Evolutionary conservation across 1,140 invertebrate genomes (phyloP), one percentile per base, ranked within the genome.

Genomic region (Lethocerus indicus): DNA sequence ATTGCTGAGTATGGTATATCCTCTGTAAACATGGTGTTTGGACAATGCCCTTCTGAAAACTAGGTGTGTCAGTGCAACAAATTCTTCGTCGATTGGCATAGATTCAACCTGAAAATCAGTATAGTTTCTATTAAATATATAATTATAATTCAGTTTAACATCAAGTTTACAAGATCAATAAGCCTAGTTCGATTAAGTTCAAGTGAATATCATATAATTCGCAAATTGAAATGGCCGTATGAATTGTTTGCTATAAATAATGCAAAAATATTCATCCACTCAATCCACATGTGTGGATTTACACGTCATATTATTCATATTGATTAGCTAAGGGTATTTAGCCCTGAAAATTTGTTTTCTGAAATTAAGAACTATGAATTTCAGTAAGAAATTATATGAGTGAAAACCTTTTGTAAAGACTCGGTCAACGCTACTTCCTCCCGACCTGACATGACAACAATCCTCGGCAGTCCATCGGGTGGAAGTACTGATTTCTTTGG

Each of bases 71-170:
- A 54, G 25, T 18, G 47, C 29, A 13, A 50, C 40, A 29, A 50
- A 50, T 29, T 54, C 44, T 47, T 54, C 55, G 55, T 79, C 75
- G 3, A 54, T 50, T 13, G 68, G 94, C 28, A 41, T 42, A 2
- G 47, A 16, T 26, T 42, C 42, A 1, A 48, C 24, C 47, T 48
- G 36, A 23, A 48, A 25, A 37, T 39, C 5, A 12, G 20, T 27
- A 28, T 28, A n/a, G 32, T 9, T 24, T 13, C 3, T 42, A n/a
- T n/a, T n/a, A n/a, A n/a, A n/a, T n/a, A n/a, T n/a, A n/a, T n/a
- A n/a, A n/a, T n/a, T n/a, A n/a, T n/a, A n/a, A n/a, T n/a, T n/a
- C n/a, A n/a, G n/a, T n/a, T n/a, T n/a, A n/a, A n/a, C n/a, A n/a
- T n/a, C n/a, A n/a, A n/a, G n/a, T n/a, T n/a, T n/a, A n/a, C n/a